Percentiles rank a stretch among this genome's conserved stretches.
Evolutionary conservation across 2,113 vertebrate genomes (phyloP).

Genomic region (Dolichotis patagonum): DNA sequence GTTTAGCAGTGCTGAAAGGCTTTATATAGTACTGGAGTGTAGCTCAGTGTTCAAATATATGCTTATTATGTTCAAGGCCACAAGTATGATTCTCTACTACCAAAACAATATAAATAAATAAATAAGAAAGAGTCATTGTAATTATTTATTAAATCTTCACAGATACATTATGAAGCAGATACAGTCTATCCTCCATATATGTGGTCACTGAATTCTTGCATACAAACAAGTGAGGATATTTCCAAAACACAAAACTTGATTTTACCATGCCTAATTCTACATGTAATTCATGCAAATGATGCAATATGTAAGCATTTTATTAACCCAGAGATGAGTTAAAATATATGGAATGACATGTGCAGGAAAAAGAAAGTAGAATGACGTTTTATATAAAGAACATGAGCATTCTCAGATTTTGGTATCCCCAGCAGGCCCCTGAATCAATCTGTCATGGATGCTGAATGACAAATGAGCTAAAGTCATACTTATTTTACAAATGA

Average conservation of each 20-base stretch:
- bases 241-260: background rate
- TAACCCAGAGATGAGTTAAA: background rate
- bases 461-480: background rate
- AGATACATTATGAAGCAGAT: background rate
- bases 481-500: background rate
- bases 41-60: background rate
- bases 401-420: background rate
- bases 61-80: background rate
- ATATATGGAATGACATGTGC: background rate
- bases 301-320: background rate
- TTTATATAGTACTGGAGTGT: background rate
- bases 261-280: background rate
- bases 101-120: background rate
- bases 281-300: background rate
- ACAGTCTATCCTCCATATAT: background rate
- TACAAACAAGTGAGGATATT: background rate
- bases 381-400: background rate
- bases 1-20: background rate
- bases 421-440: background rate
- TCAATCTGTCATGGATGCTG: background rate
- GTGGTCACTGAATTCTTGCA: background rate
- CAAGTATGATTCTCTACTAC: background rate
- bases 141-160: background rate
- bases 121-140: background rate
- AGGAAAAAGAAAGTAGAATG: background rate